phyloP scores from a whole-genome alignment of 1,140 invertebrate genomes.

The Heliconius nattereri region DNA sequence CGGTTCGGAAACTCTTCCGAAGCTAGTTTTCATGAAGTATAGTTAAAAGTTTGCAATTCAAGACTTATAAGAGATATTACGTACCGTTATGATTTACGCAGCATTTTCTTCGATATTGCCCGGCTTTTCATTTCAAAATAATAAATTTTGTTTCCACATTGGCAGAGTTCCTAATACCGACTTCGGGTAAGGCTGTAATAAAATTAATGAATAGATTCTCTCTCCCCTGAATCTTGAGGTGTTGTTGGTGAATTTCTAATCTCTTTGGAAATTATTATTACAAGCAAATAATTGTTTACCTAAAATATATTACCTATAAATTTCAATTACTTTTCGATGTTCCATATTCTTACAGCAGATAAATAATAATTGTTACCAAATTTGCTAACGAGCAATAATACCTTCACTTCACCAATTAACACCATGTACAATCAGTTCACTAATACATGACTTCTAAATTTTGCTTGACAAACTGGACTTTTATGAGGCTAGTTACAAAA shows the following conservation, averaged over 20 bases:
- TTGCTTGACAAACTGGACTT: too few relatives aligned
- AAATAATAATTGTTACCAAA: too few relatives aligned
- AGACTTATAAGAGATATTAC: slow-evolving; percentile 45
- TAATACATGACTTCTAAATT: too few relatives aligned
- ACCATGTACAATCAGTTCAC: too few relatives aligned
- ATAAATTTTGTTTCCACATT: slow-evolving; percentile 57
- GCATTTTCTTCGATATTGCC: slow-evolving; percentile 43
- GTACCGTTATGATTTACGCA: slow-evolving; percentile 46
- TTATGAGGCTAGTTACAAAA: too few relatives aligned
- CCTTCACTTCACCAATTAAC: too few relatives aligned
- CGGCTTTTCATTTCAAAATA: slow-evolving; percentile 45
- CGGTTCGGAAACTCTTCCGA: slow-evolving; percentile 42
- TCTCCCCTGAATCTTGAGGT: slow-evolving; percentile 45
- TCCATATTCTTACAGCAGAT: neutral
- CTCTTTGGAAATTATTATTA: slow-evolving; percentile 61
- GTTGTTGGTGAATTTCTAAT: slow-evolving; percentile 54
- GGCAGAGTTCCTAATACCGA: slow-evolving; percentile 47
- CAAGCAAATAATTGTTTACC: slow-evolving; percentile 41
- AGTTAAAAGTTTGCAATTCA: slow-evolving; percentile 46
- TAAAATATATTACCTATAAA: neutral
- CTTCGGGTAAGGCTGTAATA: slow-evolving; percentile 41
- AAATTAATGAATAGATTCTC: slow-evolving; percentile 58
- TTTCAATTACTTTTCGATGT: neutral
- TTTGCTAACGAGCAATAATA: too few relatives aligned
- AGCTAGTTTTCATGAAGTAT: slow-evolving; percentile 47